Evolutionary conservation across 2,113 vertebrate species (phyloP).

Genomic region (Ovis canadensis): DNA sequence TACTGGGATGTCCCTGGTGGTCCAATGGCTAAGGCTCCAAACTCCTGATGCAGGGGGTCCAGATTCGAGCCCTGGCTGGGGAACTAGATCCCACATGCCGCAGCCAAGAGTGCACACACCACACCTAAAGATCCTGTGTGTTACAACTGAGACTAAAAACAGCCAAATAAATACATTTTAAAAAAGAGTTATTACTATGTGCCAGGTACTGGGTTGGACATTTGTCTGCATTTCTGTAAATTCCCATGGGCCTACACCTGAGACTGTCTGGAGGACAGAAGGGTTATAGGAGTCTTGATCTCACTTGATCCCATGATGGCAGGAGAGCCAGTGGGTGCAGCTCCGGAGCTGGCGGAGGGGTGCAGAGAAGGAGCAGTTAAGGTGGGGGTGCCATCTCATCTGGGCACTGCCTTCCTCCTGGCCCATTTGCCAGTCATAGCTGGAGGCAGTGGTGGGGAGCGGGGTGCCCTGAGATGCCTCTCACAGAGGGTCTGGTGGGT

Average conservation of each 20-base stretch:
- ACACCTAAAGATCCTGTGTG: background rate
- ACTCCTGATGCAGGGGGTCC: background rate
- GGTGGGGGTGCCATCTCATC: fast-evolving
- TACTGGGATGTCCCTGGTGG: background rate
- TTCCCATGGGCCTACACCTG: background rate
- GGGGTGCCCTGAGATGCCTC: background rate
- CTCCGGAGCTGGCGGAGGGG: background rate
- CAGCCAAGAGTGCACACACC: background rate
- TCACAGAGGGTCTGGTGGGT: background rate
- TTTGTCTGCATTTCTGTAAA: background rate
- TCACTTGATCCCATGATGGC: background rate
- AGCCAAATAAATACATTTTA: background rate
- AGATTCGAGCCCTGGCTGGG: background rate
- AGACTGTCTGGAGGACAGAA: background rate
- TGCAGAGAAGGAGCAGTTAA: fast-evolving
- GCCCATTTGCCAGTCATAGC: background rate
- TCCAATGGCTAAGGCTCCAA: background rate
- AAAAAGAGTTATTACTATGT: background rate
- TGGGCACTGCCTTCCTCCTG: background rate
- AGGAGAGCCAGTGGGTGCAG: background rate
- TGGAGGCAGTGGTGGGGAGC: background rate
- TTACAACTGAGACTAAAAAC: background rate
- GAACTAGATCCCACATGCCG: background rate
- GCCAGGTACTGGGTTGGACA: background rate
- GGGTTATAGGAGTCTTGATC: background rate